phyloP scores from a whole-genome alignment of 2,113 vertebrate genomes.

The Nothocercus julius region DNA sequence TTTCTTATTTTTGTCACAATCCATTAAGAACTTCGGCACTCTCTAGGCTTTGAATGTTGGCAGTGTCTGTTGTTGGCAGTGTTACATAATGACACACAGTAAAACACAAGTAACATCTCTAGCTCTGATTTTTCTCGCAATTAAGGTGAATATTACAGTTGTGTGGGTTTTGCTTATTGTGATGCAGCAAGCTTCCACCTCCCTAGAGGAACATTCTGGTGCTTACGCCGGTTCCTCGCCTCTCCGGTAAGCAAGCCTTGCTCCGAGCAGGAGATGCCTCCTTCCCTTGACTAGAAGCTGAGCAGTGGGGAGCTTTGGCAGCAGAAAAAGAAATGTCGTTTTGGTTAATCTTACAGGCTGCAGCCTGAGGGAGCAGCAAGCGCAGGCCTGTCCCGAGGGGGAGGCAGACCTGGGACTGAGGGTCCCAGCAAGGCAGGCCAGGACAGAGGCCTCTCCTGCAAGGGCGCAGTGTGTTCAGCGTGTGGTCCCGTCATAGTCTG shows the following conservation, averaged over 20 bases:
- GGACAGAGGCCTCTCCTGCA: neutral
- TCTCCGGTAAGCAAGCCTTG: neutral
- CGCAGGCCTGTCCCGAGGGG: neutral
- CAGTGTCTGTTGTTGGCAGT: slow-evolving; percentile 9
- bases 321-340: neutral
- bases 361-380: neutral
- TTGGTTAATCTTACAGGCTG: neutral
- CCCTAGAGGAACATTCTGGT: neutral
- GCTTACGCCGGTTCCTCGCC: neutral
- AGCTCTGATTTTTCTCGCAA: neutral
- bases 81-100: neutral
- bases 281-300: neutral
- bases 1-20: neutral
- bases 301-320: neutral
- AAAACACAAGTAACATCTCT: slow-evolving; percentile 1
- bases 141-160: neutral
- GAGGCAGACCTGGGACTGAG: neutral
- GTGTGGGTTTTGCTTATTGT: neutral
- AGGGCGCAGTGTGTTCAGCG: neutral
- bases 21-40: neutral
- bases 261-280: neutral
- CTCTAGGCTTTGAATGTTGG: neutral
- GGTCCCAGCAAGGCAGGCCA: neutral
- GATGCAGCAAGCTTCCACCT: neutral
- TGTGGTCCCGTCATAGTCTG: neutral